A percentile compares a stretch with the other conserved stretches of the same genome.
Evolutionary conservation across 2,888 invertebrate species (phyloP).

Genomic region (Rhamnusium bicolor): DNA sequence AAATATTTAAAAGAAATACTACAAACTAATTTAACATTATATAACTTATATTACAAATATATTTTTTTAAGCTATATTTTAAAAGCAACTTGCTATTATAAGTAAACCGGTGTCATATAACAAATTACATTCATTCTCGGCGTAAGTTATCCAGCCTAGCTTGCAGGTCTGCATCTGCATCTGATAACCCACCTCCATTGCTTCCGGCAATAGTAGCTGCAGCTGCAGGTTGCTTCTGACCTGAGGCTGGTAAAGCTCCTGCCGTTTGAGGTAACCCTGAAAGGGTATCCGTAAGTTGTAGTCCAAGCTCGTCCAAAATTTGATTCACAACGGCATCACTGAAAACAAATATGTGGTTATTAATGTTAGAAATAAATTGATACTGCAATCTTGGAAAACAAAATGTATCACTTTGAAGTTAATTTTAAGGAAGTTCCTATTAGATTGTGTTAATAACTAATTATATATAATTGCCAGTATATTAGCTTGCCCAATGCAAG

Average conservation of each 20-base stretch:
- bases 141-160: slow-evolving; percentile 96
- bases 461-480: too few species aligned
- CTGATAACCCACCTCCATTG: slow-evolving; percentile 74
- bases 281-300: slow-evolving; percentile 94
- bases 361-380: background rate
- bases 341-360: slow-evolving; percentile 58
- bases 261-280: slow-evolving; percentile 87
- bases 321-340: slow-evolving; percentile 96
- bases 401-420: background rate
- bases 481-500: too few species aligned
- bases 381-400: background rate
- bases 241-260: slow-evolving; percentile 74
- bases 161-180: slow-evolving; percentile 97
- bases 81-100: background rate
- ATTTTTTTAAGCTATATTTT: slow-evolving; percentile 8
- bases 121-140: slow-evolving; percentile 77
- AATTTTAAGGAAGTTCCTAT: background rate
- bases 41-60: slow-evolving; percentile 32
- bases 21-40: slow-evolving; percentile 24
- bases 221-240: slow-evolving; percentile 78
- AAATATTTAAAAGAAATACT: slow-evolving; percentile 9
- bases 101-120: background rate
- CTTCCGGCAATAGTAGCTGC: slow-evolving; percentile 70
- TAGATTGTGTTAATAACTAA: too few species aligned
- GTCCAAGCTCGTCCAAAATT: slow-evolving; percentile 97